Conservation (phyloP, 2,888 invertebrate species). For the Leptogaster cylindrica region DNA sequence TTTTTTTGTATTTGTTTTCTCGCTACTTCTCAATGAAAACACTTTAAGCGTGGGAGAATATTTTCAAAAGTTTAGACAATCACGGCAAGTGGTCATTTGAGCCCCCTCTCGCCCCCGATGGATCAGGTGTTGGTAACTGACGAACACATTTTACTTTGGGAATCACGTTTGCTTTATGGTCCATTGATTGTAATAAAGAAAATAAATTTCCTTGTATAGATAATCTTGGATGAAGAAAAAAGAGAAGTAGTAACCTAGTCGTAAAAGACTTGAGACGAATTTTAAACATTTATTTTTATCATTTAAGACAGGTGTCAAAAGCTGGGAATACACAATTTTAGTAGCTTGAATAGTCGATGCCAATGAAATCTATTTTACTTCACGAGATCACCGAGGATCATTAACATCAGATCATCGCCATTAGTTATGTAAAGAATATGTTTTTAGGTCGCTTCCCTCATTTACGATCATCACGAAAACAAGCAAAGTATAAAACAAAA, state of each 20-base stretch:
- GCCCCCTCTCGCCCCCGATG: not conserved
- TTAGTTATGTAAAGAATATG: constrained; percentile 10
- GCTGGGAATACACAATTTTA: no score
- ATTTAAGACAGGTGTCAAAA: no score
- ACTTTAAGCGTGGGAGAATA: constrained; percentile 46
- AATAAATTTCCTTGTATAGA: constrained; percentile 12
- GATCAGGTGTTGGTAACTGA: constrained; percentile 3
- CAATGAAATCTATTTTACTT: no score
- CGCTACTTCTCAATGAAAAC: constrained; percentile 40
- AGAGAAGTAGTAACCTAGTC: no score
- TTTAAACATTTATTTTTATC: no score
- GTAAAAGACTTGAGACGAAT: no score
- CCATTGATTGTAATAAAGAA: constrained; percentile 20
- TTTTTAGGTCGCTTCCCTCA: not conserved
- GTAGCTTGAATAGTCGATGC: no score
- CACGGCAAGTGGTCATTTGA: constrained; percentile 21
- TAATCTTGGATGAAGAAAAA: no score
- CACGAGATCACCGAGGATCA: not conserved
- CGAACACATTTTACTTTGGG: not conserved
- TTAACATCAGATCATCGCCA: constrained; percentile 17
- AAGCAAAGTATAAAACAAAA: not conserved
- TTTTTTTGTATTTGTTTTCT: not conserved
- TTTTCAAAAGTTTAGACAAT: constrained; percentile 24
- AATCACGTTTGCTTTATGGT: constrained; percentile 29
- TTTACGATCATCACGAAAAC: not conserved